Evolutionary conservation across 2,888 invertebrate species (phyloP), one percentile per base, ranked within the genome.

Genomic region (Allolobophora icterica): DNA sequence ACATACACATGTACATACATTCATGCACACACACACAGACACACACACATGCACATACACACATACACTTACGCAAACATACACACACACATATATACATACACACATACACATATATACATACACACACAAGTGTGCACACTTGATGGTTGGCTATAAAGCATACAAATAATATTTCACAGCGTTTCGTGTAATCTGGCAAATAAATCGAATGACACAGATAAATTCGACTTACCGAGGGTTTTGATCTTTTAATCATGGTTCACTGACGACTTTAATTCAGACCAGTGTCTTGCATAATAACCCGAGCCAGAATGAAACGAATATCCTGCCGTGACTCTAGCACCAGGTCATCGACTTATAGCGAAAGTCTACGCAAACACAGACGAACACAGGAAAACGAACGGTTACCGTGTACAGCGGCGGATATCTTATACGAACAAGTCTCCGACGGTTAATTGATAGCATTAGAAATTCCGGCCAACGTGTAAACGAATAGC

Each of bases 391-490:
- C n/a, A 71, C 71, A 71, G 8, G n/a, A 8, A 19, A n/a, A 3
- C 30, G 71, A 71, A 71, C 30, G 0, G 52, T 1, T 30, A n/a
- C 30, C 71, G 71, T n/a, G 30, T n/a, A n/a, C 30, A n/a, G 71
- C 71, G 71, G n/a, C 71, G 30, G 71, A 71, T 71, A 71, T 71
- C 71, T 71, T 71, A 71, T 8, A 71, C 71, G 71, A 71, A 71
- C n/a, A 71, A 71, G 71, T 71, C 30, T 71, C 71, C 6, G 11
- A 11, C 71, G 71, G 71, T 71, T 71, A 71, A 71, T 71, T 71
- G 71, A 71, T 71, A n/a, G 71, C 71, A 13, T 71, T 71, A n/a
- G 71, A 71, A 71, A 71, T 71, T 71, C 71, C 71, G n/a, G 71
- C 71, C n/a, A 71, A 71, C 71, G 71, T 71, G 71, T 71, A 71